A percentile compares a stretch with the other conserved stretches of the same genome.
Conservation (phyloP, 1,140 invertebrate species). For the Bombus confusus region DNA sequence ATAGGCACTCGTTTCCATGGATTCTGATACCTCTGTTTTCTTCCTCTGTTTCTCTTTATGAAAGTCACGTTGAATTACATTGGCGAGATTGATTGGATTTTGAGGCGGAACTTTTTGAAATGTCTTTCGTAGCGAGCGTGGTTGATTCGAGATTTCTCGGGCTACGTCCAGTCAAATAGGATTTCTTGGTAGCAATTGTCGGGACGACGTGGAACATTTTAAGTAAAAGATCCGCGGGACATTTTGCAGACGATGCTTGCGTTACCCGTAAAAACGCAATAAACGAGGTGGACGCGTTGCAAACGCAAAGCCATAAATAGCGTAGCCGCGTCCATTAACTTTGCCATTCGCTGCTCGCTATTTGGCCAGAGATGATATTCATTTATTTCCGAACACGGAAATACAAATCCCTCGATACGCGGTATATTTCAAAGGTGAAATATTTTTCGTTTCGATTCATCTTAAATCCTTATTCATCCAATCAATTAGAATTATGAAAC, state of each 20-base stretch:
- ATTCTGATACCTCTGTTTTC: no score
- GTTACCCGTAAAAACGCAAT: not conserved
- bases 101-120: not conserved
- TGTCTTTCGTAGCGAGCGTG: no score
- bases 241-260: not conserved
- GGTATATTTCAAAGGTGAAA: no score
- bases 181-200: not conserved
- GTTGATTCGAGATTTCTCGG: not conserved
- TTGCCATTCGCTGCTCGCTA: not conserved
- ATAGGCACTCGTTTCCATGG: no score
- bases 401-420: not conserved
- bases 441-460: no score
- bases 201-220: not conserved
- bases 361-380: constrained; percentile 2
- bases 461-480: no score
- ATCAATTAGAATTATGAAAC: no score
- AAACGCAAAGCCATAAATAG: constrained; percentile 19
- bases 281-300: not conserved
- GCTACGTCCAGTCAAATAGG: no score
- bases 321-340: not conserved
- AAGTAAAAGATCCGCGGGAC: not conserved
- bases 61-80: no score
- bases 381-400: not conserved
- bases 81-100: not conserved
- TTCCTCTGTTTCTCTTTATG: not conserved